Evolutionary conservation across 1,140 invertebrate genomes (phyloP).

Genomic region (Atta colombica): DNA sequence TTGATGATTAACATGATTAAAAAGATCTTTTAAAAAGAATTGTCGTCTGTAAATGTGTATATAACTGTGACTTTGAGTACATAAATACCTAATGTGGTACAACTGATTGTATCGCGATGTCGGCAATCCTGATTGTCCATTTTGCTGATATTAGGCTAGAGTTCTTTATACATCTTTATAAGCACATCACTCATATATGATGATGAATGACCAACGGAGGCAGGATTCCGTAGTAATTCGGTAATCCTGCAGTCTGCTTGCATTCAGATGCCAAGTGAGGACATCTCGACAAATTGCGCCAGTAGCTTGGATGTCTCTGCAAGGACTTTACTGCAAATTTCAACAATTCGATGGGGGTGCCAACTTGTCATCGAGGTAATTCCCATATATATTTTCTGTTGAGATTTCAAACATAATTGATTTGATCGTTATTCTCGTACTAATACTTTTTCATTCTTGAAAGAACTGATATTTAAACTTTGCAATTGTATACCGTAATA

Average conservation of each 20-base stretch:
- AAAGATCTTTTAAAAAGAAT: neutral
- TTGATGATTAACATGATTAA: neutral
- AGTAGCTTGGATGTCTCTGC: slow-evolving; percentile 57
- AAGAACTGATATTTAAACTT: neutral
- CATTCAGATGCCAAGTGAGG: slow-evolving; percentile 74
- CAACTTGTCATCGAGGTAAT: slow-evolving; percentile 55
- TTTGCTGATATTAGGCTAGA: slow-evolving; percentile 29
- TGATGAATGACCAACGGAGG: slow-evolving; percentile 25
- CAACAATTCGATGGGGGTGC: slow-evolving; percentile 62
- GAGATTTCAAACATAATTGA: neutral
- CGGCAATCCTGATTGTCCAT: neutral
- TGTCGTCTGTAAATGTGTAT: neutral
- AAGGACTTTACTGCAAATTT: slow-evolving; percentile 60
- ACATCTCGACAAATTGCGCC: slow-evolving; percentile 73
- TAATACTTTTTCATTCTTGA: neutral
- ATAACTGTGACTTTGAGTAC: neutral
- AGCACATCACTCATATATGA: neutral
- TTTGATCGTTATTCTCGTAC: neutral
- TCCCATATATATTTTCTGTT: slow-evolving; percentile 27
- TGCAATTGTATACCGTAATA: neutral
- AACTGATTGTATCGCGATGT: neutral
- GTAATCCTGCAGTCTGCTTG: slow-evolving; percentile 72
- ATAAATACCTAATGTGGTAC: neutral
- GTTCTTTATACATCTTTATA: neutral
- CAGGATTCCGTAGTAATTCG: slow-evolving; percentile 76